Evolutionary conservation across 2,113 vertebrate genomes (phyloP).

Genomic region (Cryptotis parvus): DNA sequence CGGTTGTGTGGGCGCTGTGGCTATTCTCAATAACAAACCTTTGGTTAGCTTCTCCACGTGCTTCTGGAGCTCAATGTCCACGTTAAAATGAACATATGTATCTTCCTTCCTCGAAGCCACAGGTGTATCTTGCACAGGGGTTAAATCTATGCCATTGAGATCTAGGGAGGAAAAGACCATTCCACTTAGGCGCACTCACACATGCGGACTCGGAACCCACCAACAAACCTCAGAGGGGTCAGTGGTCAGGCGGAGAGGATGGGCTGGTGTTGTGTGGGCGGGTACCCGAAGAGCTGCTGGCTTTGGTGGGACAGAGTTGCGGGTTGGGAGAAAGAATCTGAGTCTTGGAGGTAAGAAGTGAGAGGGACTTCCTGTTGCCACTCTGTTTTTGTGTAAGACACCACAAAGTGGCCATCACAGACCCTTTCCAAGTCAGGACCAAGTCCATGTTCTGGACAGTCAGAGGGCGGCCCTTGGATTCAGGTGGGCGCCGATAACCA

Average conservation of each 20-base stretch:
- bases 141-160: constrained; percentile 95
- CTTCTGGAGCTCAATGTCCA: constrained; percentile 98
- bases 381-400: background rate
- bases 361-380: background rate
- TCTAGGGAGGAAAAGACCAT: constrained; percentile 86
- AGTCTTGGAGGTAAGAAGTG: no score
- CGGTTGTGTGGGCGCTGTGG: no score
- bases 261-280: no score
- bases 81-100: constrained; percentile 95
- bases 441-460: no score
- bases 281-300: background rate
- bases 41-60: constrained; percentile 97
- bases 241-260: background rate
- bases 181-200: background rate
- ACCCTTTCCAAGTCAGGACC: background rate
- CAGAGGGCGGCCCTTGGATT: no score
- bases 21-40: constrained; percentile 86
- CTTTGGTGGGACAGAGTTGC: background rate
- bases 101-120: constrained; percentile 97
- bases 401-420: no score
- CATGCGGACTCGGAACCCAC: background rate
- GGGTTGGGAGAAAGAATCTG: no score
- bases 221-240: background rate
- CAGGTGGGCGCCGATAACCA: no score
- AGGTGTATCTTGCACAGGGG: constrained; percentile 96